A percentile compares a stretch with the other conserved stretches of the same genome.
phyloP scores from a whole-genome alignment of 2,113 vertebrate species.

The Emydura subglobosa region DNA sequence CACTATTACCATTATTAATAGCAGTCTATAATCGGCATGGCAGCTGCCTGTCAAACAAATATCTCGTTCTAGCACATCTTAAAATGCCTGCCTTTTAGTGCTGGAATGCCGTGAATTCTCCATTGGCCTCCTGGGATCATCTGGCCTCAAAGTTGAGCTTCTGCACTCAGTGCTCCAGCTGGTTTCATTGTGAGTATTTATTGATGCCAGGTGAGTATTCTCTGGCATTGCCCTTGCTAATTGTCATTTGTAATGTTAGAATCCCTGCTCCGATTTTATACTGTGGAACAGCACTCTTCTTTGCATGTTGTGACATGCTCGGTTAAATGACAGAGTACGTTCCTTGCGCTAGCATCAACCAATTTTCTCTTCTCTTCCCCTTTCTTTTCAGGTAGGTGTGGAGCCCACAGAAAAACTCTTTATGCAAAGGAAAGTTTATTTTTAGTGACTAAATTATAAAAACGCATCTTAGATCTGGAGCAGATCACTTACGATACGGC shows the following conservation, averaged over 20 bases:
- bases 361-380: neutral
- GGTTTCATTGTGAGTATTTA: neutral
- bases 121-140: neutral
- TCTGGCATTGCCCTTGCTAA: neutral
- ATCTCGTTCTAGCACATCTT: neutral
- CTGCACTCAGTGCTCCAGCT: neutral
- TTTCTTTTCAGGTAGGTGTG: neutral
- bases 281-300: neutral
- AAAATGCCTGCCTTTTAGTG: neutral
- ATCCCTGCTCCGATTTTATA: neutral
- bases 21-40: neutral
- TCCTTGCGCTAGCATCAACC: rapidly evolving
- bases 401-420: too few relatives aligned
- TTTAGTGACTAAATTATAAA: slow-evolving; percentile 16
- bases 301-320: neutral
- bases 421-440: neutral
- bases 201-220: neutral
- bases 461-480: neutral
- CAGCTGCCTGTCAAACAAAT: neutral
- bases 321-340: neutral
- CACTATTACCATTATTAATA: neutral
- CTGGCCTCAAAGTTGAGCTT: neutral
- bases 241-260: neutral
- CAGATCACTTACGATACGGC: neutral
- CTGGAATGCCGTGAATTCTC: neutral